Evolutionary conservation across 2,888 invertebrate species (phyloP), one percentile per base, ranked within the genome.

Genomic region (Drosophila mulleri): DNA sequence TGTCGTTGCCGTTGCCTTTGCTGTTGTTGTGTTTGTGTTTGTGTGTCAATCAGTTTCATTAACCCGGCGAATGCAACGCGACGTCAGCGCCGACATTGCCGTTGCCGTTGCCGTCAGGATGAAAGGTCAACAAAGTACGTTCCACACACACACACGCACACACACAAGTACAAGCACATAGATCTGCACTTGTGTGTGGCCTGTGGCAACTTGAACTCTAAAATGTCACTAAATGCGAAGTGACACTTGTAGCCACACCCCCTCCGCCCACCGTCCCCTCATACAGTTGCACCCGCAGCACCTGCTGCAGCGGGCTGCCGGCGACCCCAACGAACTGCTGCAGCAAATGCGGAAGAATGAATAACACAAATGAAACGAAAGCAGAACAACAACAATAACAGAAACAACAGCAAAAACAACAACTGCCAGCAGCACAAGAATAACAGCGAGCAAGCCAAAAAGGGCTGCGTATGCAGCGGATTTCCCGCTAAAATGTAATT

Each of bases 1-100:
- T 61, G 56, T 52, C 64, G 29, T 29, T 48, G 47, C 26, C 16
- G 3, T 16, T 47, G 45, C 45, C 45, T 8, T 23, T 45, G 45
- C 23, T 16, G 16, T 41, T 50, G 62, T 52, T 65, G 67, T 67
- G 70, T 63, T 72, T 76, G 71, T 72, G 74, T 79, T 80, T 80
- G 90, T 92, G 92, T 92, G 92, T 91, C 91, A 91, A 91, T 91
- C 90, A 88, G 91, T 91, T 92, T 91, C 92, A 91, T 92, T 92
- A 92, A 92, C 92, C 92, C 92, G 91, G 70, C 76, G 78, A 78
- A 68, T 68, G 67, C 71, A 75, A 54, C 69, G 50, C 50, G 65
- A 67, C 69, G 71, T 14, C 37, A 23, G 20, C 35, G 58, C 20
- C 20, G 42, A 39, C 58, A 47, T 61, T 48, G 41, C n/a, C n/a